These are phyloP conservation scores for Agriopis marginaria DNA, from an alignment of 2,888 invertebrate species.

Conservation along the genomic window DNA sequence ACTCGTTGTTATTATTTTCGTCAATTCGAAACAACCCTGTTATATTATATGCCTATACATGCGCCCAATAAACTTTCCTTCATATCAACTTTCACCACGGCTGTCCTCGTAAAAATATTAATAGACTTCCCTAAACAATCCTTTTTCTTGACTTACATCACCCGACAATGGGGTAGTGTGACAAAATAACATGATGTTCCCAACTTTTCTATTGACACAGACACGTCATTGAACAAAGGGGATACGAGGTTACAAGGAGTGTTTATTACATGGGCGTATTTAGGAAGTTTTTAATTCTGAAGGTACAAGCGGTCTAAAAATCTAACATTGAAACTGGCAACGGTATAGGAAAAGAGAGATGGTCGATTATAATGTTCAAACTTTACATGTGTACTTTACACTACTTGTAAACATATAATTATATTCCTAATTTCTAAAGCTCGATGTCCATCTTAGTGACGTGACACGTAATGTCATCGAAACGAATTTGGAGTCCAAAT, in stretches of 20 bases:
- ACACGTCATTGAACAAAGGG: constrained; percentile 45
- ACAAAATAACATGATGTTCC: constrained; percentile 43
- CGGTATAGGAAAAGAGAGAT: not conserved
- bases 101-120: constrained; percentile 35
- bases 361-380: no score
- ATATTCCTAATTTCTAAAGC: no score
- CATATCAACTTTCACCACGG: constrained; percentile 22
- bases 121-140: constrained; percentile 37
- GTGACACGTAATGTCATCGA: no score
- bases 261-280: constrained; percentile 38
- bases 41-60: not conserved
- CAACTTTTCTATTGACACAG: constrained; percentile 43
- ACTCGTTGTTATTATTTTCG: not conserved
- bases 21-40: not conserved
- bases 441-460: no score
- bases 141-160: constrained; percentile 44
- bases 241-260: constrained; percentile 53
- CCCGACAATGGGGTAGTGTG: constrained; percentile 37
- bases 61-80: constrained; percentile 22
- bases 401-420: no score
- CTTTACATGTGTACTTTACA: no score
- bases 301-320: not conserved
- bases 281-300: constrained; percentile 1
- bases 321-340: not conserved
- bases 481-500: no score